A percentile compares a stretch with the other conserved stretches of the same genome.
phyloP scores from a whole-genome alignment of 1,140 invertebrate genomes.

The Diuraphis noxia region DNA sequence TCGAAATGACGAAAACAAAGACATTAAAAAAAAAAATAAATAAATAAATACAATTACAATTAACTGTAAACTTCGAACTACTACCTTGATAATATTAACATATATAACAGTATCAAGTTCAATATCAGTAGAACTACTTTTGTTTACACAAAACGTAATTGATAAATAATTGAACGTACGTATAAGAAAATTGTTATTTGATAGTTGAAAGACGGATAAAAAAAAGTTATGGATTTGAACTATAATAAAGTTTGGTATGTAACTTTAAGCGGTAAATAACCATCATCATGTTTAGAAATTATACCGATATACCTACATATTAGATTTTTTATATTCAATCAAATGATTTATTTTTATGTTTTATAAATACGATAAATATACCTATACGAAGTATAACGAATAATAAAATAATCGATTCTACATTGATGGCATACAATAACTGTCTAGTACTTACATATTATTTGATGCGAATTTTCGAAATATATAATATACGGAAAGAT shows the following conservation, averaged over 20 bases:
- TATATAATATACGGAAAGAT: neutral
- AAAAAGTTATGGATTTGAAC: neutral
- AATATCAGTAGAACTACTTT: neutral
- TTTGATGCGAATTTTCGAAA: neutral
- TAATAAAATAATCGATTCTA: neutral
- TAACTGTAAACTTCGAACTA: neutral
- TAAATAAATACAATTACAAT: neutral
- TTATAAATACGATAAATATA: neutral
- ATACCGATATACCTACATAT: too few relatives aligned
- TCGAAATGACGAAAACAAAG: neutral
- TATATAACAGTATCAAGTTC: neutral
- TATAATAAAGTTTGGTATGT: neutral
- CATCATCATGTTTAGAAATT: neutral
- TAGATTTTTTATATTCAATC: neutral
- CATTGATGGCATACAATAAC: neutral
- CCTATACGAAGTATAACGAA: neutral
- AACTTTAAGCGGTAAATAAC: neutral
- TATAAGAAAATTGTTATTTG: neutral
- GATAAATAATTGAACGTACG: neutral
- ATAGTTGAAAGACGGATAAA: neutral
- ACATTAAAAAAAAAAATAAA: neutral
- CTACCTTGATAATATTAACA: neutral
- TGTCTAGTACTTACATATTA: neutral
- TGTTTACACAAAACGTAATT: neutral
- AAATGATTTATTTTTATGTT: neutral